phyloP scores from a whole-genome alignment of 2,113 vertebrate genomes.

The Megalops atlanticus region DNA sequence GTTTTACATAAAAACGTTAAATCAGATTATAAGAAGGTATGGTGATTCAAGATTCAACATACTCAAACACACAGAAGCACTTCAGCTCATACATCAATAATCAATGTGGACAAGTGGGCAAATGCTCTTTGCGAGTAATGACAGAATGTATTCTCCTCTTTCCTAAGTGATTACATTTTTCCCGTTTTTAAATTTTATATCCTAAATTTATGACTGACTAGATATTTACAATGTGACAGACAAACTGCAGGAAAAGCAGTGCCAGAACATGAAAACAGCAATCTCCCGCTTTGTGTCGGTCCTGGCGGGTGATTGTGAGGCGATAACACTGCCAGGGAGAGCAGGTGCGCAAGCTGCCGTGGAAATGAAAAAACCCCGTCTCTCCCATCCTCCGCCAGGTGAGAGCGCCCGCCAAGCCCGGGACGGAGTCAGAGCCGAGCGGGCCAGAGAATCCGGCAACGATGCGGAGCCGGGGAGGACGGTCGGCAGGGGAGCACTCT shows the following conservation, averaged over 20 bases:
- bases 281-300: slow-evolving; percentile 13
- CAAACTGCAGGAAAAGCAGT: background rate
- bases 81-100: background rate
- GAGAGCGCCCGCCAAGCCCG: background rate
- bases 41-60: background rate
- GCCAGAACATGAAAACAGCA: background rate
- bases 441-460: background rate
- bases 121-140: background rate
- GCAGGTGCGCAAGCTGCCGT: slow-evolving; percentile 34
- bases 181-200: too few species aligned
- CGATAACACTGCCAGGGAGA: slow-evolving; percentile 29
- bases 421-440: background rate
- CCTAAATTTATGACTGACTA: too few species aligned
- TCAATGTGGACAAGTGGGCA: background rate
- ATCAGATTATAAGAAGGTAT: background rate
- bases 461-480: background rate
- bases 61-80: background rate
- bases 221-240: too few species aligned
- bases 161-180: too few species aligned
- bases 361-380: slow-evolving; percentile 31
- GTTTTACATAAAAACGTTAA: too few species aligned
- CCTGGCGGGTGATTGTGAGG: slow-evolving; percentile 23
- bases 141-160: background rate
- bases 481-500: background rate
- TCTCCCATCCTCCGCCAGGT: background rate